Base-by-base conservation (phyloP, 2,797 vertebrate genomes). In the Martes flavigula region DNA sequence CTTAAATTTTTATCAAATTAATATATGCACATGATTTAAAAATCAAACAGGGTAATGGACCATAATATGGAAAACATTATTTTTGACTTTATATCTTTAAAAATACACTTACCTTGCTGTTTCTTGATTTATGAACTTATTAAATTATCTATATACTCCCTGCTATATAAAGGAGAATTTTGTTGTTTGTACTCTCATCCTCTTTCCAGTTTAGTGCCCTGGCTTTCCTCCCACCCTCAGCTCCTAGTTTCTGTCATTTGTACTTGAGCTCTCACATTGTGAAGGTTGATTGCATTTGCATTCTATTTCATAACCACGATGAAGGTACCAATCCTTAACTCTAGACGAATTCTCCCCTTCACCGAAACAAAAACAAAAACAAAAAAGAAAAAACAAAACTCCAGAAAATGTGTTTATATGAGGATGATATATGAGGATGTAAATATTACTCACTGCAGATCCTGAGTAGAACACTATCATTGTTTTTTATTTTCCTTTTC, bases 81-180 rank as follows among this genome's bases (percentile, higher is more conserved):
- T 88, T 97, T 85, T 84, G n/a, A 18, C 4, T 62, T 93, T 88
- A 56, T 25, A 83, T 89, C 64, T 78, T 87, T 14, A 48, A 78
- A 87, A 90, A 79, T 70, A 72, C 3, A 40, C 58, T 78, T 88
- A 70, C 15, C 75, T 84, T 23, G 14, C 62, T 91, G 18, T 84
- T 94, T 91, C 23, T 90, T 90, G 64, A 95, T 94, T 91, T 96
- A 92, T 94, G 62, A 86, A 43, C 18, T 90, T 78, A 97, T 70
- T 94, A 83, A 51, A 32, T 81, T 77, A 38, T 81, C 32, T 64
- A 0, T 13, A 38, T 85, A 43, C 64, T 96, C 88, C 54, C 64
- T 66, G 1, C 9, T 68, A 17, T 68, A 14, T 90, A 68, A 97
- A 87, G 60, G 64, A 83, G 58, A 85, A 38, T 73, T 92, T 95